Evolutionary conservation across 2,888 invertebrate species (phyloP).

Genomic region (Drosophila kuntzei): DNA sequence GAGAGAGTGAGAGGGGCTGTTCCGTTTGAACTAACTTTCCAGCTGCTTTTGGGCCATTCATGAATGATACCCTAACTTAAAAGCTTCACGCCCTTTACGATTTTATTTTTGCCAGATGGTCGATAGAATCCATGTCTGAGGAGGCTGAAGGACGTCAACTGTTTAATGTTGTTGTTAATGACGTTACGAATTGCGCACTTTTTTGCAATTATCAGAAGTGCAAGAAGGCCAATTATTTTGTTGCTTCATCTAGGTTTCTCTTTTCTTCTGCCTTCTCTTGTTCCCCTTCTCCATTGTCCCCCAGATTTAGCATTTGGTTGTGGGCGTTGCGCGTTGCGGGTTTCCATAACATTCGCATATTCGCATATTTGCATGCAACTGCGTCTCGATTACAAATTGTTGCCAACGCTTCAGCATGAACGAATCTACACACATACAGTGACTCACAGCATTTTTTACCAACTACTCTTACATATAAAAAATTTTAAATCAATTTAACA

Average conservation of each 20-base stretch:
- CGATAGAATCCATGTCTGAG: neutral
- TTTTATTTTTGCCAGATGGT: neutral
- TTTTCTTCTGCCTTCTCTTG: neutral
- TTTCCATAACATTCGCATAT: conserved; percentile 55
- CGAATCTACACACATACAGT: too few species aligned
- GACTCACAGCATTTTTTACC: too few species aligned
- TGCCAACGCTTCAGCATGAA: conserved; percentile 50
- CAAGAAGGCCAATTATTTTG: conserved; percentile 44
- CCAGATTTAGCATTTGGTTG: conserved; percentile 38
- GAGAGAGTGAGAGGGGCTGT: conserved; percentile 31
- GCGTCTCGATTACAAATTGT: conserved; percentile 65
- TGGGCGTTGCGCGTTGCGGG: conserved; percentile 49
- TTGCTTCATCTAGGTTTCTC: conserved; percentile 27
- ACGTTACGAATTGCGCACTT: conserved; percentile 4
- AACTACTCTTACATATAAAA: too few species aligned
- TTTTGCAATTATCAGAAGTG: conserved; percentile 43
- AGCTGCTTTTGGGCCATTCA: conserved; percentile 31
- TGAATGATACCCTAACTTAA: conserved; percentile 42
- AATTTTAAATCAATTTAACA: too few species aligned
- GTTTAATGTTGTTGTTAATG: conserved; percentile 21
- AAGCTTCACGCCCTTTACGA: conserved; percentile 17
- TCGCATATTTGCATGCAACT: conserved; percentile 68
- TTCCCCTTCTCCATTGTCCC: conserved; percentile 35
- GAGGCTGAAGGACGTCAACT: conserved; percentile 6
- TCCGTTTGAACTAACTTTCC: conserved; percentile 39